Conservation (phyloP, 2,888 invertebrate genomes). For the Lysandra bellargus region DNA sequence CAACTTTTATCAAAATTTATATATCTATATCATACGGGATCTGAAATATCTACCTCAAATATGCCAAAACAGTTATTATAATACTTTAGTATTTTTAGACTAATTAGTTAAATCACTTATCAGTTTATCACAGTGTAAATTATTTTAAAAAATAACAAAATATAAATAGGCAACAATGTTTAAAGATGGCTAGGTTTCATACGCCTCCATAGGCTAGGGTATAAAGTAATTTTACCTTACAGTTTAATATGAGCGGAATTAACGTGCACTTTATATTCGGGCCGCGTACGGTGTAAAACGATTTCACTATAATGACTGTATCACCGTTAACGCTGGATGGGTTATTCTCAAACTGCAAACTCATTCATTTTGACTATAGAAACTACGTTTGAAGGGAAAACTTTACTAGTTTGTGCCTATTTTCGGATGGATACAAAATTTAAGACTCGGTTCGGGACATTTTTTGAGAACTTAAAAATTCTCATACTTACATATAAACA, state of each 20-base stretch:
- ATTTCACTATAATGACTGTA: slow-evolving; percentile 58
- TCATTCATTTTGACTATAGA: background rate
- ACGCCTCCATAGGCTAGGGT: slow-evolving; percentile 34
- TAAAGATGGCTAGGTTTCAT: slow-evolving; percentile 33
- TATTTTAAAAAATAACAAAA: background rate
- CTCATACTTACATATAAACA: no score
- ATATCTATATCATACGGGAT: no score
- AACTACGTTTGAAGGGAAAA: background rate
- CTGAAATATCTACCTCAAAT: no score
- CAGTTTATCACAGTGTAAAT: no score
- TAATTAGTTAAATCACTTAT: no score
- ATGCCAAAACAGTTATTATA: no score
- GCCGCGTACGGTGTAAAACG: slow-evolving; percentile 53
- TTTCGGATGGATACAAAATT: background rate
- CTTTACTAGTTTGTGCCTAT: no score
- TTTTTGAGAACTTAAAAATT: no score
- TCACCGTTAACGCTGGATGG: slow-evolving; percentile 51
- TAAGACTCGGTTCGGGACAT: no score
- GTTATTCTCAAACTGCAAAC: slow-evolving; percentile 30
- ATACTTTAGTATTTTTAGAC: no score
- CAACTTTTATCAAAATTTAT: no score
- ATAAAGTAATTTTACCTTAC: slow-evolving; percentile 47
- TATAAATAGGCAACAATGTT: slow-evolving; percentile 15
- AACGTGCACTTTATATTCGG: slow-evolving; percentile 57
- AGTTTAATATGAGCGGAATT: slow-evolving; percentile 48